phyloP scores from a whole-genome alignment of 2,888 invertebrate genomes.

The Hirtodrosophila cameraria region DNA sequence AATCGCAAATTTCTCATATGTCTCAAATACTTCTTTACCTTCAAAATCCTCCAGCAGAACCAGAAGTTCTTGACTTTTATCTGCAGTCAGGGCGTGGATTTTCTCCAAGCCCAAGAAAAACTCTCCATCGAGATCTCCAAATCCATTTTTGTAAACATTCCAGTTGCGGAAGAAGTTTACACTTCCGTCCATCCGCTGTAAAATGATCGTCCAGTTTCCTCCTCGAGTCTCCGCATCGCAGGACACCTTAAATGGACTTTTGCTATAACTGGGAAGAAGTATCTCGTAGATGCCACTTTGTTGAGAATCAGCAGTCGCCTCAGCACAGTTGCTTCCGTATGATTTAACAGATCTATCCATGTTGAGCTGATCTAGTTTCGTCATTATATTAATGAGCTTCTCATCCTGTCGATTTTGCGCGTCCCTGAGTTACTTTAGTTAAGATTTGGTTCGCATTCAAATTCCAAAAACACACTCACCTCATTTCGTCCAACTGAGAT shows the following conservation, averaged over 20 bases:
- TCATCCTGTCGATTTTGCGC: not conserved
- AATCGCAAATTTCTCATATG: constrained; percentile 34
- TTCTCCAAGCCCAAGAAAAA: constrained; percentile 45
- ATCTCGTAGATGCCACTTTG: constrained; percentile 28
- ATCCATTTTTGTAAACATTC: constrained; percentile 36
- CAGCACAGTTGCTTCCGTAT: constrained; percentile 1
- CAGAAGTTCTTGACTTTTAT: constrained; percentile 20
- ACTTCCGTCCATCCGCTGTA: constrained; percentile 28
- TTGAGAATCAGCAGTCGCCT: not conserved
- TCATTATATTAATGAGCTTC: not conserved
- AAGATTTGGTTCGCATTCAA: not conserved
- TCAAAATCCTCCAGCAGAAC: constrained; percentile 30
- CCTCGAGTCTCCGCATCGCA: constrained; percentile 30
- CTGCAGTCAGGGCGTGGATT: constrained; percentile 28
- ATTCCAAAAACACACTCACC: too few relatives aligned
- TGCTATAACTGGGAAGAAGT: constrained; percentile 30
- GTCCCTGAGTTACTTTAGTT: too few relatives aligned
- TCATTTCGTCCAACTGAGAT: not conserved
- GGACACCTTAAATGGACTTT: constrained; percentile 27
- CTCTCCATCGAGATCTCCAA: constrained; percentile 32
- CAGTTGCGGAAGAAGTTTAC: constrained; percentile 33
- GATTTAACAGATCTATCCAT: not conserved
- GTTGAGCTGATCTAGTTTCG: not conserved
- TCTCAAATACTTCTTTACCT: constrained; percentile 10
- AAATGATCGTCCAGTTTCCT: constrained; percentile 34